Evolutionary conservation across 1,140 invertebrate species (phyloP).

Genomic region (Cataglyphis hispanica): DNA sequence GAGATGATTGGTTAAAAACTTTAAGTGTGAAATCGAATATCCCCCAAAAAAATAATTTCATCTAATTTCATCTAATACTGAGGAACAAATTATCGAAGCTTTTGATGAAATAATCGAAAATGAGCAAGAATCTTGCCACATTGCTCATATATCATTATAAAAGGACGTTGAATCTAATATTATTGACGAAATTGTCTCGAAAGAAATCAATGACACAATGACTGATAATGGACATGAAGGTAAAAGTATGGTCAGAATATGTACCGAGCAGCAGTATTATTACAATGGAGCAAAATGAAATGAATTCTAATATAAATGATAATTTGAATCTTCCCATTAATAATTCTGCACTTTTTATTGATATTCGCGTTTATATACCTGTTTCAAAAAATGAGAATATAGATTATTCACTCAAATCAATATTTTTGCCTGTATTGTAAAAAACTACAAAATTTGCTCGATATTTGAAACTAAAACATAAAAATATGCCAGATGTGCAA

Average conservation of each 20-base stretch:
- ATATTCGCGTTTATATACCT: not conserved
- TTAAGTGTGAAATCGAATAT: not conserved
- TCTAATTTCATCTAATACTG: too few species aligned
- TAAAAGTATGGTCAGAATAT: constrained; percentile 9
- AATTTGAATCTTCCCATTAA: not conserved
- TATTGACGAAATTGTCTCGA: not conserved
- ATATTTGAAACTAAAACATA: constrained; percentile 16
- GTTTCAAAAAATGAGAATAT: too few species aligned
- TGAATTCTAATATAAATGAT: not conserved
- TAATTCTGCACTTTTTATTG: not conserved
- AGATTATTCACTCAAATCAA: constrained; percentile 27
- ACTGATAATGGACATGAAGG: not conserved
- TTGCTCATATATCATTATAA: not conserved
- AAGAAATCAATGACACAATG: not conserved
- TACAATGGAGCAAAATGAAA: constrained; percentile 17
- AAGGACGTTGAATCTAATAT: not conserved
- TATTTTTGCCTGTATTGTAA: constrained; percentile 33
- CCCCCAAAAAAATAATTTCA: not conserved
- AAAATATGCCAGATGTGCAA: not conserved
- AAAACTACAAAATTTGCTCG: constrained; percentile 26
- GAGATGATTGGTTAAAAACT: constrained; percentile 1
- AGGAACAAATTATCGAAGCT: not conserved
- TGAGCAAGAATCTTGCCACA: not conserved
- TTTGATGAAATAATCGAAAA: not conserved
- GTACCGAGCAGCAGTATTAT: not conserved